Evolutionary conservation across 2,113 vertebrate species (phyloP).

Genomic region (Aptenodytes forsteri): DNA sequence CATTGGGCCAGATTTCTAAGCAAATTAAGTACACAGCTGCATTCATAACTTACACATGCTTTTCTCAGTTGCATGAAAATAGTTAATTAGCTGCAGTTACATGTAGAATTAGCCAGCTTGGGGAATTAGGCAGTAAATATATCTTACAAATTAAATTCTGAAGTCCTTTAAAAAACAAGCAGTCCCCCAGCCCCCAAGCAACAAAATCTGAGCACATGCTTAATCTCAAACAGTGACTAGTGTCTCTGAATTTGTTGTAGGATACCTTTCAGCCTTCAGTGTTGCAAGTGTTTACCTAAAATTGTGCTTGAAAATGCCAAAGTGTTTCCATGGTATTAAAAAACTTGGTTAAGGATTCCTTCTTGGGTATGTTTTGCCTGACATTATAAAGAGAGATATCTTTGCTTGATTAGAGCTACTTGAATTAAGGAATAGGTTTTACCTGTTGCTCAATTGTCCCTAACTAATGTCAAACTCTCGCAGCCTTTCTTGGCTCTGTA

Average conservation of each 20-base stretch:
- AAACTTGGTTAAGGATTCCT: background rate
- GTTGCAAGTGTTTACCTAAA: background rate
- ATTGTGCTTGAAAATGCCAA: background rate
- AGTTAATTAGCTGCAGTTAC: background rate
- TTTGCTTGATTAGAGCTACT: background rate
- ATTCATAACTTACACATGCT: background rate
- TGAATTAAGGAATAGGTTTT: background rate
- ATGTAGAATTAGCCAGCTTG: background rate
- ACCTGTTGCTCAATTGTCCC: background rate
- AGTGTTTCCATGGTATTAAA: background rate
- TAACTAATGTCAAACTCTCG: background rate
- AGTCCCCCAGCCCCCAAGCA: background rate
- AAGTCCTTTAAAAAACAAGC: background rate
- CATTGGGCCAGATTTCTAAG: background rate
- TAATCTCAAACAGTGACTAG: background rate
- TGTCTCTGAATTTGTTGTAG: background rate
- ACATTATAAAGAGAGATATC: background rate
- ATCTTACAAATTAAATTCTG: background rate
- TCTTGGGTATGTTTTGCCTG: background rate
- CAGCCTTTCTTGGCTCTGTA: background rate
- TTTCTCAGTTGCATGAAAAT: background rate
- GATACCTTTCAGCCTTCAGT: background rate
- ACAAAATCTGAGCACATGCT: background rate
- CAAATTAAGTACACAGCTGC: background rate
- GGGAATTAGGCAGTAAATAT: background rate